A percentile compares a stretch with the other conserved stretches of the same genome.
These are phyloP conservation scores for Junonia oenone DNA, from an alignment of 2,888 invertebrate species.

Conservation along the genomic window DNA sequence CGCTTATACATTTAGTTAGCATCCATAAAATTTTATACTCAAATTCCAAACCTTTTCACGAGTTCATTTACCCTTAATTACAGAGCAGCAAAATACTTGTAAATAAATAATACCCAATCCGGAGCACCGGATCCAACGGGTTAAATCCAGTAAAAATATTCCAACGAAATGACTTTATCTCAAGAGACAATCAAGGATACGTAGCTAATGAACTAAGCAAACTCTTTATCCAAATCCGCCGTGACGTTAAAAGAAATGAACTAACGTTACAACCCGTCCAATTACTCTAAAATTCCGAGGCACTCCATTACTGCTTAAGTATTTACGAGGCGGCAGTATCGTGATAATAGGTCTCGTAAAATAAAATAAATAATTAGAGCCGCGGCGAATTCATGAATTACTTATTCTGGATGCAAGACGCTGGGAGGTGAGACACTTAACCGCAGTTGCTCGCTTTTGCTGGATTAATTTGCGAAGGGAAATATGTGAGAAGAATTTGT, in stretches of 20 bases:
- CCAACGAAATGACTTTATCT: not conserved
- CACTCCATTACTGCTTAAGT: constrained; percentile 48
- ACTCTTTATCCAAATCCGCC: constrained; percentile 22
- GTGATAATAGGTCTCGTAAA: constrained; percentile 71
- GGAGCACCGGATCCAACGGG: not conserved
- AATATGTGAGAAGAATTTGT: too few species aligned
- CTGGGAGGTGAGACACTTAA: constrained; percentile 21
- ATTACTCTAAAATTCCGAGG: constrained; percentile 38
- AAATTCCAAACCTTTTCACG: too few species aligned
- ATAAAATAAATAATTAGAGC: constrained; percentile 75
- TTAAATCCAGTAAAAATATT: not conserved
- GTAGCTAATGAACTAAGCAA: constrained; percentile 11
- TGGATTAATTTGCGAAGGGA: not conserved
- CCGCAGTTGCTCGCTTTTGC: not conserved
- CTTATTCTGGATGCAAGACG: constrained; percentile 60
- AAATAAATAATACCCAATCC: not conserved
- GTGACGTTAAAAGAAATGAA: constrained; percentile 19
- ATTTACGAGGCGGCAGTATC: constrained; percentile 64
- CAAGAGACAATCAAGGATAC: constrained; percentile 20
- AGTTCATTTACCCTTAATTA: too few species aligned
- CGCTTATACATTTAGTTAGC: too few species aligned
- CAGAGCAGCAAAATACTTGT: too few species aligned
- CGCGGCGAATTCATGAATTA: constrained; percentile 69
- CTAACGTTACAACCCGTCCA: constrained; percentile 30
- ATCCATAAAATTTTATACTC: too few species aligned